Base-by-base conservation (phyloP, 2,888 invertebrate species). In the Philhelius pedissequus region DNA sequence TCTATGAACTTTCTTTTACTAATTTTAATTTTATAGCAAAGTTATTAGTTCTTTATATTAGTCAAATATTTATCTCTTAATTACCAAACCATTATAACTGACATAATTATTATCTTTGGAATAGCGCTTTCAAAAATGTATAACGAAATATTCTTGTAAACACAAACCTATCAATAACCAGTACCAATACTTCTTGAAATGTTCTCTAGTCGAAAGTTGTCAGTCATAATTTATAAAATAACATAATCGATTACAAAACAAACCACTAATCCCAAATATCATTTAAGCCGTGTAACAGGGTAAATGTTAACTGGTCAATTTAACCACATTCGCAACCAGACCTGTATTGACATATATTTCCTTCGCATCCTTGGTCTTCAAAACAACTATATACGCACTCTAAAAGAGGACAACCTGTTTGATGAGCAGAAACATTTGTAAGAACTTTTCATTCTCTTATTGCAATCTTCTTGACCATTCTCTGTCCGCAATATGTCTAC, bases 331-430 rank as follows among this genome's bases (percentile, higher is more conserved):
- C 52, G 43, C 69, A 58, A 64, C 48, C 20, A 83, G 25, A 79
- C 62, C 74, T 30, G 58, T 52, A 74, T 79, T 75, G 83, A 83
- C 83, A 83, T 79, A 83, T 79, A 69, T 79, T 79, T 69, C 9
- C 35, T 11, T 13, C 35, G 64, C 27, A 73, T 77, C 60, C 56
- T 69, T 73, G 20, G 22, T 50, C 27, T 69, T 62, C 11, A 3
- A 35, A 48, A 27, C 35, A 40, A 74, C 75, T 66, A 13, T n/a
- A 45, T 64, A 74, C 79, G 74, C 83, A 74, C 82, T 77, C 50
- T 56, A 45, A 18, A 40, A 30, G 38, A 25, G 40, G 27, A 18
- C 64, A 79, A 83, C 83, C 74, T 79, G 83, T 83, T 83, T 78
- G 30, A n/a, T 35, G 27, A 50, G 4, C 43, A 64, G 30, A 62